Evolutionary conservation across 1,140 invertebrate species (phyloP), one percentile per base, ranked within the genome.

Genomic region (Zaprionus taronus): DNA sequence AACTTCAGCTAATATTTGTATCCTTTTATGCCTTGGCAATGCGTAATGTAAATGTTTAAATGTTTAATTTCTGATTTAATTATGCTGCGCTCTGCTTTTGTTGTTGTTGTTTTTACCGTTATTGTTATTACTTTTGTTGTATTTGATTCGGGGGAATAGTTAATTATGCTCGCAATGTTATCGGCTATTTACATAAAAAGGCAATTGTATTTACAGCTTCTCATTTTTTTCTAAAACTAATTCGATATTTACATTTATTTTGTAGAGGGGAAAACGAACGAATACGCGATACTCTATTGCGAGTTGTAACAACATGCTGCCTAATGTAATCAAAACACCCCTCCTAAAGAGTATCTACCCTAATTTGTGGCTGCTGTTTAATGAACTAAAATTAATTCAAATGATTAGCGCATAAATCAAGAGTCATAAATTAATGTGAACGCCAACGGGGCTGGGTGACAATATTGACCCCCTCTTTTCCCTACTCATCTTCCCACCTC

Each of bases 151-250:
- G 55, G 26, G 53, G 47, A 71, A 71, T 75, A 73, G 63, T 65
- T 72, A 71, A 71, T 72, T 77, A 57, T 77, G 38, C 66, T 44
- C 31, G n/a, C 26, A 24, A 61, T 44, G 15, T 56, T 69, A 17
- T 70, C 56, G 34, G 62, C 65, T 78, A 78, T 78, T 78, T 78
- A 78, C 76, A 78, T 68, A 74, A 74, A 67, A 69, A 64, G 60
- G 71, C 65, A 65, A 55, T 47, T 58, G 15, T 83, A 87, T 86
- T 71, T 86, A 86, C 83, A 86, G 68, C 72, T 51, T 51, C 26
- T 60, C 7, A 2, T 57, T 55, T 41, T 44, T 36, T 53, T 58
- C 57, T 57, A 22, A 12, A 51, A 56, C 55, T 66, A 20, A 56
- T 56, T 56, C 28, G 5, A 22, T 66, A 66, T 66, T 66, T 66